phyloP scores from a whole-genome alignment of 1,140 invertebrate genomes.

The Drosophila fuyamai region DNA sequence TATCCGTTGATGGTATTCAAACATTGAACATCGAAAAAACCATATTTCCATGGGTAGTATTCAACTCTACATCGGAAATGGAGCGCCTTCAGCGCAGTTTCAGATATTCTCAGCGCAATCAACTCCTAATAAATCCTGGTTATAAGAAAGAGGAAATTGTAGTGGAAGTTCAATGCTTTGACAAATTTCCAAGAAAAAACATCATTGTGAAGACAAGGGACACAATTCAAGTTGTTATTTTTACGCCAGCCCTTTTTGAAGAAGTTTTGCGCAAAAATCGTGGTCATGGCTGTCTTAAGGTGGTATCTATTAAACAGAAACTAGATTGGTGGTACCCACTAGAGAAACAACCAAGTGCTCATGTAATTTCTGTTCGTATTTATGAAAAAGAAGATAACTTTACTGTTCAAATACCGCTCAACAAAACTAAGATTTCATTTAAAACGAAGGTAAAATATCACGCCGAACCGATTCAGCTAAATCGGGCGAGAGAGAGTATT shows the following conservation, averaged over 20 bases:
- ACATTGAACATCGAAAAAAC: too few species aligned
- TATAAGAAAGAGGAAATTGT: neutral
- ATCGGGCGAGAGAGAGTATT: too few species aligned
- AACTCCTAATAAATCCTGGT: too few species aligned
- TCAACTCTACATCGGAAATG: constrained; percentile 38
- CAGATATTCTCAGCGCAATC: neutral
- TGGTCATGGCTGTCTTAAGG: constrained; percentile 21
- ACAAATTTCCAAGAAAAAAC: too few species aligned
- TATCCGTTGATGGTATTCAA: neutral
- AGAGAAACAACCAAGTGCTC: constrained; percentile 31
- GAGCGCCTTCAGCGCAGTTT: constrained; percentile 10
- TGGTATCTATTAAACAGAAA: constrained; percentile 19
- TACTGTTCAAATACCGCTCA: neutral
- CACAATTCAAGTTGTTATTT: constrained; percentile 17
- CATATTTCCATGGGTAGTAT: constrained; percentile 9
- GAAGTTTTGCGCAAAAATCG: neutral
- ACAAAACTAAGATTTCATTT: neutral
- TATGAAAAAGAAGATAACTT: neutral
- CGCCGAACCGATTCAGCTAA: too few species aligned
- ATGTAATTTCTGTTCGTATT: constrained; percentile 43
- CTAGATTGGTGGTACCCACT: constrained; percentile 63
- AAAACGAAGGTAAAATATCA: neutral
- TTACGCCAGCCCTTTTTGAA: constrained; percentile 8
- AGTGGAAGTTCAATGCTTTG: constrained; percentile 21
- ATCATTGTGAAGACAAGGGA: constrained; percentile 21